Base-by-base conservation (phyloP, 37 sponge, comb jelly and placozoan species). In the Diacarnus erythraeanus region DNA sequence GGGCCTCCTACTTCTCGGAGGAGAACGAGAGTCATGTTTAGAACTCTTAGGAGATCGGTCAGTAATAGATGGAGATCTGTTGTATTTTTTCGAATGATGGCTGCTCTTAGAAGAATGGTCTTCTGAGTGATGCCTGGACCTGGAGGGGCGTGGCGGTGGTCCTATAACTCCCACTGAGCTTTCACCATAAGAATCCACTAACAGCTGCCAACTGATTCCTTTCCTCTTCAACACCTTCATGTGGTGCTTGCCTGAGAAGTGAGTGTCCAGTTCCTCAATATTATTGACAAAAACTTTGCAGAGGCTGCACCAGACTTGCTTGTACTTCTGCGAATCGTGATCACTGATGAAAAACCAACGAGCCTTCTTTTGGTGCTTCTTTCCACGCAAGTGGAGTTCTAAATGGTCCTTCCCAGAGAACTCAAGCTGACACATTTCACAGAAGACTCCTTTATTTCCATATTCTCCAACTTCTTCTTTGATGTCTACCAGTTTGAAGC, bases 221-320 rank as follows among this genome's bases (percentile, higher is more conserved):
- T 51, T 74, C 3, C 25, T 4, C 38, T 76, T 59, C 42, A 76
- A 26, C 22, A 44, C 43, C 78, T 78, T 78, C 10, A 10, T 25
- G 56, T 78, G 78, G 27, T 78, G 29, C 68, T 78, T 78, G 1
- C 78, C 78, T 9, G 34, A 5, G 26, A 44, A 78, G 78, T 78
- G 78, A 43, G 5, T 44, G 51, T 65, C 51, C 23, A 78, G 47
- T 10, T 40, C 66, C 31, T 78, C 68, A 20, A 20, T 43, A 8
- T 40, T 43, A 4, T 64, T 67, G 54, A 64, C 64, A 42, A 78
- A 78, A 0, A 66, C 41, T 20, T 66, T 67, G 78, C 78, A 78
- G 3, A 78, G 17, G 1, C 54, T 65, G 21, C 78, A 78, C 78
- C 78, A 78, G 54, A 34, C 38, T 35, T 78, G 78, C 22, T 42